Evolutionary conservation across 2,113 vertebrate species (phyloP), one percentile per base, ranked within the genome.

Genomic region (Chionomys nivalis): DNA sequence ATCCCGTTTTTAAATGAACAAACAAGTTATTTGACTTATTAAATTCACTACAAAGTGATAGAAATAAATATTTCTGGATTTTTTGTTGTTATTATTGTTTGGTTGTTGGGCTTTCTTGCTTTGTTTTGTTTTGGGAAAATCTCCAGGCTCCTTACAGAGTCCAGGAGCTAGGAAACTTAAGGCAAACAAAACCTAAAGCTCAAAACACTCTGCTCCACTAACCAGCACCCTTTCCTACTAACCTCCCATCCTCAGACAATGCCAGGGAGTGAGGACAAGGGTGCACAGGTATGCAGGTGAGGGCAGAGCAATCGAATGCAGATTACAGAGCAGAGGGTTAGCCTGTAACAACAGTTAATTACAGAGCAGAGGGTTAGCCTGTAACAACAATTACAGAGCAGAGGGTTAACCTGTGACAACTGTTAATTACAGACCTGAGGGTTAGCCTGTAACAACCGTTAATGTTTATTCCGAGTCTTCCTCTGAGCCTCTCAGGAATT

Each of bases 141-240:
- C 26, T 73, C 23, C 36, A 91, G 55, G 58, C 78, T 91, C 77
- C 86, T 90, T 77, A 93, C 89, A 97, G 72, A 85, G 83, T 39
- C 78, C 49, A 75, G 72, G 94, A 96, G 36, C 76, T 89, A 87
- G 77, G 31, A 92, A 82, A n/a, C 81, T 90, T 65, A 70, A 92
- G 76, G 52, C 39, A 95, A 97, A 95, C 70, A 90, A 92, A 95
- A 63, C 17, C 75, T 79, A 92, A 82, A 10, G 91, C 89, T 95
- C 77, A 91, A 94, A 89, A 68, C 39, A 86, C 66, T 96, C 88
- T 68, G 7, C 9, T 73, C 42, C 65, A 76, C 76, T 7, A 49
- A 70, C 94, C 93, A 92, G 68, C 72, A 92, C 65, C 42, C 58
- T 90, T 93, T 90, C 88, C 94, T 96, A 95, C 63, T 82, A 89